phyloP scores from a whole-genome alignment of 1,140 invertebrate genomes.

The Potamilus streckersoni region DNA sequence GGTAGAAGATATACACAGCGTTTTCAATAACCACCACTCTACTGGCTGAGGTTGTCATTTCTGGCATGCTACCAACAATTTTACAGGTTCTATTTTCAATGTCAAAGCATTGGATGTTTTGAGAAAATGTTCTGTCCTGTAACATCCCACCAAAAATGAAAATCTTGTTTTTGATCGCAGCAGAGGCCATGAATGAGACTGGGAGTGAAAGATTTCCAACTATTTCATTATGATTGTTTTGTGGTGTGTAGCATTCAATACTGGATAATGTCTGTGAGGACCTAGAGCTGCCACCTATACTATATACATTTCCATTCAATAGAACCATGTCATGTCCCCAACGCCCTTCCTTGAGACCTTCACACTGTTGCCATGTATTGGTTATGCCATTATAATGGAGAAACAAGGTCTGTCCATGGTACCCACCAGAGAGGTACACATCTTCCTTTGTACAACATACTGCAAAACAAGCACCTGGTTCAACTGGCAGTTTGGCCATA shows the following conservation, averaged over 20 bases:
- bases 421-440: constrained; percentile 26
- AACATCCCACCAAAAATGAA: constrained; percentile 28
- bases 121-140: constrained; percentile 12
- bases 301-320: constrained; percentile 12
- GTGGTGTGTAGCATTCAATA: constrained; percentile 25
- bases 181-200: constrained; percentile 29
- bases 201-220: constrained; percentile 18
- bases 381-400: constrained; percentile 16
- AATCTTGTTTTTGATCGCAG: constrained; percentile 26
- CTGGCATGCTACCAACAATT: constrained; percentile 22
- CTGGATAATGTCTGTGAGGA: constrained; percentile 14
- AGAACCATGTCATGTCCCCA: constrained; percentile 28
- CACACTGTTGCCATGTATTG: constrained; percentile 29
- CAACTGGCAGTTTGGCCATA: constrained; percentile 18
- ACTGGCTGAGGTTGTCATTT: constrained; percentile 16
- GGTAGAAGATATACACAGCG: constrained; percentile 29
- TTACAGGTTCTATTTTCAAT: constrained; percentile 12
- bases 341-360: constrained; percentile 14
- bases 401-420: constrained; percentile 21
- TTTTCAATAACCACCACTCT: constrained; percentile 20
- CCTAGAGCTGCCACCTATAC: constrained; percentile 14
- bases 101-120: constrained; percentile 30
- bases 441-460: constrained; percentile 11
- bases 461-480: constrained; percentile 33
- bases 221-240: constrained; percentile 13